Conservation (phyloP, 2,113 vertebrate genomes). For the Phyllostomus hastatus region DNA sequence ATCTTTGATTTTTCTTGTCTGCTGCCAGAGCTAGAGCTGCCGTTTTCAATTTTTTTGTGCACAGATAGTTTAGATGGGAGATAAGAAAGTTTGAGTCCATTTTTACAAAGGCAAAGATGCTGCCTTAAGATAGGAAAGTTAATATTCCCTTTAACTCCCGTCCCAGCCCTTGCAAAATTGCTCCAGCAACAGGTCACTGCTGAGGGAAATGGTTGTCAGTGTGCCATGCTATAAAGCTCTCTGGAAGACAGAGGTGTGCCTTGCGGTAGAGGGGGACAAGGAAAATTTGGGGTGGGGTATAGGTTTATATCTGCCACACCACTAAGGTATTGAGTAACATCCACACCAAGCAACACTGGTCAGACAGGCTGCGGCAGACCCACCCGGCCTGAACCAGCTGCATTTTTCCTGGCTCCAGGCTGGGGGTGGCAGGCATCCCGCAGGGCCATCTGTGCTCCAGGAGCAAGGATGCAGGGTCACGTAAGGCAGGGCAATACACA, state of each 20-base stretch:
- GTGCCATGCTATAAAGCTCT: not conserved
- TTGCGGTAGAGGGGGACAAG: too few species aligned
- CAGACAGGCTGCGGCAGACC: slow-evolving; percentile 15
- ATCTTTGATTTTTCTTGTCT: not conserved
- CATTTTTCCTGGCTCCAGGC: not conserved
- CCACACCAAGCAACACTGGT: not conserved
- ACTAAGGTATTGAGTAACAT: not conserved
- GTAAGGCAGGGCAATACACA: not conserved
- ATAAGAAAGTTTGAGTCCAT: not conserved
- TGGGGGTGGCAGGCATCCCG: not conserved
- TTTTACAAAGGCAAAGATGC: not conserved
- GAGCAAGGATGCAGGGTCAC: not conserved
- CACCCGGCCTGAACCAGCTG: not conserved
- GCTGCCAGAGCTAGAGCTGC: not conserved
- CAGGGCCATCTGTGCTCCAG: not conserved
- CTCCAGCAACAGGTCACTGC: not conserved
- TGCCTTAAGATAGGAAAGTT: not conserved
- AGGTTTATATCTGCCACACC: not conserved
- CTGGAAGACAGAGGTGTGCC: not conserved
- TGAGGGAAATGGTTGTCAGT: not conserved
- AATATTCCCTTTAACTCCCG: not conserved
- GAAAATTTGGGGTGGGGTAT: not conserved
- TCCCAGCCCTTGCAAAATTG: not conserved
- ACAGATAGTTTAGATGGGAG: not conserved
- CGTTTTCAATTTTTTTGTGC: slow-evolving; percentile 14